phyloP scores from a whole-genome alignment of 2,888 invertebrate species.

The Chromoteleia sp. region DNA sequence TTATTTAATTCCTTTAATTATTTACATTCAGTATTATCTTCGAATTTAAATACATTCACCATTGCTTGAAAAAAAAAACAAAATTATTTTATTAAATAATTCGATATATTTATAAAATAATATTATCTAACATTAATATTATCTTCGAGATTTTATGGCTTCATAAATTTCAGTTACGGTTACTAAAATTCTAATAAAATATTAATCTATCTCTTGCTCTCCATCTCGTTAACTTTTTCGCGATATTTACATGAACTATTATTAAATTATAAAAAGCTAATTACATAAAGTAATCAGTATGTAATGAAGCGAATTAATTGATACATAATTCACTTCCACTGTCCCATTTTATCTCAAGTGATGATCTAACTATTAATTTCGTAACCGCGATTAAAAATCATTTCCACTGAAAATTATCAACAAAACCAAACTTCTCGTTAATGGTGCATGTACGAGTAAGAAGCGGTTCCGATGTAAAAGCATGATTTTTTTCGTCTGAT shows the following conservation, averaged over 20 bases:
- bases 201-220: slow-evolving; percentile 1
- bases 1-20: no score
- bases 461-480: background rate
- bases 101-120: background rate
- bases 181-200: slow-evolving; percentile 24
- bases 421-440: background rate
- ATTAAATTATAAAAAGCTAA: slow-evolving; percentile 20
- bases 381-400: background rate
- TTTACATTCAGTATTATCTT: no score
- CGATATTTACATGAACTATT: slow-evolving; percentile 3
- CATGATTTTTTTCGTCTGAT: background rate
- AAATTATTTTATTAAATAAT: background rate
- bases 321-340: slow-evolving; percentile 10
- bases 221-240: background rate
- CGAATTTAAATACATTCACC: no score
- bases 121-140: background rate
- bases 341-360: background rate
- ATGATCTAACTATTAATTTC: slow-evolving; percentile 19
- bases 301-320: slow-evolving; percentile 7
- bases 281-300: slow-evolving; percentile 15
- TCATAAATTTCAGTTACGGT: slow-evolving; percentile 22
- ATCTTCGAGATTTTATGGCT: slow-evolving; percentile 2
- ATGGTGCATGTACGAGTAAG: background rate
- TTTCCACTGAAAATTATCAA: background rate
- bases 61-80: no score